These are phyloP conservation scores for Pterocles gutturalis DNA, from an alignment of 2,113 vertebrate genomes.

Conservation along the genomic window DNA sequence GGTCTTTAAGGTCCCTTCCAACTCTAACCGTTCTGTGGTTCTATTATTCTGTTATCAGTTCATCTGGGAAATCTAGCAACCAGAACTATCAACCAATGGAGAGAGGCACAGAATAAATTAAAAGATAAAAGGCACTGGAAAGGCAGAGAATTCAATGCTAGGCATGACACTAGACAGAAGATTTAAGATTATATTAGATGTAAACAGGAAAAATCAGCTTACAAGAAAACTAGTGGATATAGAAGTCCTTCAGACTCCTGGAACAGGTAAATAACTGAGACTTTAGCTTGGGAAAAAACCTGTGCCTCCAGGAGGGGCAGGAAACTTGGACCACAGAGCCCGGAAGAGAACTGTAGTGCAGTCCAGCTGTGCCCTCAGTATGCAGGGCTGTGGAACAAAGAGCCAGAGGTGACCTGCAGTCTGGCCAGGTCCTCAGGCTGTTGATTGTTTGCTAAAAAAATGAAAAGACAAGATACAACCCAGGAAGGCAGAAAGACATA, in stretches of 20 bases:
- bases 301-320: not conserved
- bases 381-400: not conserved
- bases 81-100: not conserved
- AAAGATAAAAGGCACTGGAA: not conserved
- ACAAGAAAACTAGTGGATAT: not conserved
- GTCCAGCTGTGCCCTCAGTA: fast-evolving
- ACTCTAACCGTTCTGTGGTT: no score
- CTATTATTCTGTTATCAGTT: not conserved
- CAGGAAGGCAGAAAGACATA: not conserved
- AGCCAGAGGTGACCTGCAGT: not conserved
- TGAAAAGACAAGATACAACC: not conserved
- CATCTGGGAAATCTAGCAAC: not conserved
- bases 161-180: not conserved
- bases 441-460: not conserved
- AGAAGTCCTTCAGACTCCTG: not conserved
- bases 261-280: not conserved
- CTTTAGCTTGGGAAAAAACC: not conserved
- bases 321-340: not conserved
- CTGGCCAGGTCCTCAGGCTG: not conserved
- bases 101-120: not conserved
- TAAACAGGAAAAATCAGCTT: not conserved
- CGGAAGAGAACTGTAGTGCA: not conserved
- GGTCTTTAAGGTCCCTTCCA: no score
- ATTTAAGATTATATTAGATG: not conserved
- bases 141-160: not conserved